Conservation (phyloP, 2,113 vertebrate species). For the Mionectes macconnelli region DNA sequence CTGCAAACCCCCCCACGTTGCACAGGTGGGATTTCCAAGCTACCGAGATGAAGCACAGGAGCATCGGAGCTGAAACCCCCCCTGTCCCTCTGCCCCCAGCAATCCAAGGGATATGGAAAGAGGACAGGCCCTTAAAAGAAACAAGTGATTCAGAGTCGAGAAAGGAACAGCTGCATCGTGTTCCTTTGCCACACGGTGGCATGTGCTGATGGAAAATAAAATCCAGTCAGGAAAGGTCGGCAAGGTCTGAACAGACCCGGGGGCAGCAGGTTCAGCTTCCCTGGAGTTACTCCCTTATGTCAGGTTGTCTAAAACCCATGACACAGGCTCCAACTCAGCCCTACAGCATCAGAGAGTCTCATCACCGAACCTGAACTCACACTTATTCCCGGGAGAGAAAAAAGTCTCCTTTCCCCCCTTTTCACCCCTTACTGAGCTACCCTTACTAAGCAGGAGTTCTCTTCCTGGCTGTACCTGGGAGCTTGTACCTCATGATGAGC, state of each 20-base stretch:
- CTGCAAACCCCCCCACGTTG: rapidly evolving
- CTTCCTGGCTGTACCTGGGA: not conserved
- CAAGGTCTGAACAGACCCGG: not conserved
- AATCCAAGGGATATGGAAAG: not conserved
- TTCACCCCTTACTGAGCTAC: not conserved
- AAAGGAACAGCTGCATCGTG: not conserved
- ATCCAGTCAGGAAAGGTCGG: not conserved
- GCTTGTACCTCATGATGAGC: no score
- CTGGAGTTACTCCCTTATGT: rapidly evolving
- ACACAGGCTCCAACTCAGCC: not conserved
- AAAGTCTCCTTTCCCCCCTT: not conserved
- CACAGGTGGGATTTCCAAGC: not conserved
- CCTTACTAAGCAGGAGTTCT: not conserved
- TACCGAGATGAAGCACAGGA: rapidly evolving
- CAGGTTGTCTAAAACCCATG: not conserved
- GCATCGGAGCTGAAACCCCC: rapidly evolving
- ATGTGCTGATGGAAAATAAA: not conserved
- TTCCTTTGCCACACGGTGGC: conserved; percentile 21
- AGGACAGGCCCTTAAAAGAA: not conserved
- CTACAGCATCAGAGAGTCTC: not conserved
- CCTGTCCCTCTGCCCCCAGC: not conserved
- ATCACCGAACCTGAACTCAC: no score
- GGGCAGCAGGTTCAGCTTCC: not conserved
- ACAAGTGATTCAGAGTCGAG: not conserved
- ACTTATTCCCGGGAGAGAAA: not conserved